Conservation (phyloP, 2,888 invertebrate genomes). For the Polydrusus pterygomalis region DNA sequence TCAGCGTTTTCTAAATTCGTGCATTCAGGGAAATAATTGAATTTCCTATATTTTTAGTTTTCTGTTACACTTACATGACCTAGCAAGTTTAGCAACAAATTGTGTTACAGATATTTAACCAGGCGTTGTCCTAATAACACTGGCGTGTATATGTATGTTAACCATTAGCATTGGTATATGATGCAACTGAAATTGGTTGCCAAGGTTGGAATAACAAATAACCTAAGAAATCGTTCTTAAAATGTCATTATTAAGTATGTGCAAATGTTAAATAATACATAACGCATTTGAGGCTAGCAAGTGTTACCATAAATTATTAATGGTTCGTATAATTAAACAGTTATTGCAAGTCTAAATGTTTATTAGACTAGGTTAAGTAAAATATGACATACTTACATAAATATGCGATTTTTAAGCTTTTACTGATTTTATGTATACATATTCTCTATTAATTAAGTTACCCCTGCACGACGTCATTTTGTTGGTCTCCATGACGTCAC, state of each 20-base stretch:
- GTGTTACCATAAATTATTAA: conserved; percentile 2
- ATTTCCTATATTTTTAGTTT: no score
- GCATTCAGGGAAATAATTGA: no score
- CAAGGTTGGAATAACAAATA: conserved; percentile 13
- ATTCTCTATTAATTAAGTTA: background rate
- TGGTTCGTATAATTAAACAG: background rate
- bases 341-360: background rate
- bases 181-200: conserved; percentile 19
- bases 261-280: conserved; percentile 17
- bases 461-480: no score
- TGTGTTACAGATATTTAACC: background rate
- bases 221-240: conserved; percentile 15
- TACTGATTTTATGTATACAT: background rate
- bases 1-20: no score
- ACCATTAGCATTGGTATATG: conserved; percentile 7
- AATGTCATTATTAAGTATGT: conserved; percentile 21
- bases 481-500: no score
- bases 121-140: background rate
- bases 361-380: background rate
- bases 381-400: background rate
- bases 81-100: background rate
- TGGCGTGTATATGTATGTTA: background rate
- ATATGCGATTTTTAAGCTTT: background rate
- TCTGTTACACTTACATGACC: background rate
- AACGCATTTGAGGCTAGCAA: conserved; percentile 9